Base-by-base conservation (phyloP, 2,797 vertebrate genomes). In the Carduelis carduelis region DNA sequence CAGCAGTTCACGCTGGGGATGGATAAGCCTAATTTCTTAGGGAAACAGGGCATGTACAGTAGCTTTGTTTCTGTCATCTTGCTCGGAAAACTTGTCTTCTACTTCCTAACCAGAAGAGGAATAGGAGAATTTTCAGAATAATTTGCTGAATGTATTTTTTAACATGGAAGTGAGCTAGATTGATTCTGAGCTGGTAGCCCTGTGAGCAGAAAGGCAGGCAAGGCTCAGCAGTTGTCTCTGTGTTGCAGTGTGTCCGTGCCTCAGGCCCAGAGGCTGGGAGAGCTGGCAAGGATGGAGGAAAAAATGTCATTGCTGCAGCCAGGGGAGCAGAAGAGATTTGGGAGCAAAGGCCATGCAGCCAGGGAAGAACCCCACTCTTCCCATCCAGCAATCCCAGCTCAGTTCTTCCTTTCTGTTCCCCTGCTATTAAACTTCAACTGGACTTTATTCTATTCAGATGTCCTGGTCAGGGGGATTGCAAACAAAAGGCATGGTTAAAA, bases 371-470 rank as follows among this genome's bases (percentile, higher is more conserved):
- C 35, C 17, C 1, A 0, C 24, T 61, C 34, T 9, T 37, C 46
- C 49, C 0, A 0, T 65, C 15, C 49, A 23, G n/a, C 61, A 66
- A 30, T 14, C 23, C 18, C 28, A 46, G 44, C 20, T 93, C 13
- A 0, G 8, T 37, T 28, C 3, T 9, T 18, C 2, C 6, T 60
- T 72, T 70, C 35, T 57, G 3, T 47, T 77, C 10, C 7, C 3
- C 2, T 10, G 5, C 22, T 5, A 1, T 28, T 72, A 32, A 64
- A 59, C 68, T 64, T 66, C 0, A 0, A 2, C 37, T 1, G 0
- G 49, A 47, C 49, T 76, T 66, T 5, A 60, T 76, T 76, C 39
- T 15, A 21, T 77, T 80, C 60, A 37, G 32, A 11, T 49, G 12
- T 22, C 16, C 12, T 52, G 14, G 27, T 59, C 3, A 1, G n/a